Conservation (phyloP, 2,797 vertebrate genomes). For the Chiloscyllium punctatum region DNA sequence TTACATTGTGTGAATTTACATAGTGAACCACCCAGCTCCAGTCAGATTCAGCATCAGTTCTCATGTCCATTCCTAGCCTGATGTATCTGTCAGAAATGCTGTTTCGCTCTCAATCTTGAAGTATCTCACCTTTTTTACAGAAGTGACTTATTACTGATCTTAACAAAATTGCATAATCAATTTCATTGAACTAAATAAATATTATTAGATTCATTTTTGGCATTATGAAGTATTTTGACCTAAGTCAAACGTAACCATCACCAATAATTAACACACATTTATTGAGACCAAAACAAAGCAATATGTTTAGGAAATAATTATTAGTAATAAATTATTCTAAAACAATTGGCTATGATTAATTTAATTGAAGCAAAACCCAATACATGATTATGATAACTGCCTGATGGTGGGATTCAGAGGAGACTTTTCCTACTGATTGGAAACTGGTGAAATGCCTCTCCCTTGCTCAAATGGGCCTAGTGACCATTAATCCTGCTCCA, state of each 20-base stretch:
- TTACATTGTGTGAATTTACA: too few species aligned
- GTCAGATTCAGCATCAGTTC: background rate
- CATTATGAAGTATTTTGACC: background rate
- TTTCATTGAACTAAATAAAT: background rate
- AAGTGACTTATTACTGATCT: background rate
- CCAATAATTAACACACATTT: background rate
- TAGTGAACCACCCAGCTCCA: background rate
- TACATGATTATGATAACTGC: background rate
- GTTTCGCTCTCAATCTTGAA: background rate
- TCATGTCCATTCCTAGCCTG: background rate
- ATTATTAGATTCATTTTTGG: background rate
- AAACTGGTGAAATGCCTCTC: background rate
- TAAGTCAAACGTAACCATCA: background rate
- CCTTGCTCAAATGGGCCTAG: background rate
- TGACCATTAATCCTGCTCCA: background rate
- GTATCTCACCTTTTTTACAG: background rate
- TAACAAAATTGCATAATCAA: background rate
- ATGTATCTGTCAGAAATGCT: background rate
- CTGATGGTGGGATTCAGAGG: too few species aligned
- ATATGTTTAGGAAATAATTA: background rate
- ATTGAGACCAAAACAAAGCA: background rate
- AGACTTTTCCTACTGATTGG: background rate
- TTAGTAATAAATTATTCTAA: background rate
- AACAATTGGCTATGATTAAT: background rate
- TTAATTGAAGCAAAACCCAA: background rate